phyloP scores from a whole-genome alignment of 2,888 invertebrate genomes.

The Xylota sylvarum region DNA sequence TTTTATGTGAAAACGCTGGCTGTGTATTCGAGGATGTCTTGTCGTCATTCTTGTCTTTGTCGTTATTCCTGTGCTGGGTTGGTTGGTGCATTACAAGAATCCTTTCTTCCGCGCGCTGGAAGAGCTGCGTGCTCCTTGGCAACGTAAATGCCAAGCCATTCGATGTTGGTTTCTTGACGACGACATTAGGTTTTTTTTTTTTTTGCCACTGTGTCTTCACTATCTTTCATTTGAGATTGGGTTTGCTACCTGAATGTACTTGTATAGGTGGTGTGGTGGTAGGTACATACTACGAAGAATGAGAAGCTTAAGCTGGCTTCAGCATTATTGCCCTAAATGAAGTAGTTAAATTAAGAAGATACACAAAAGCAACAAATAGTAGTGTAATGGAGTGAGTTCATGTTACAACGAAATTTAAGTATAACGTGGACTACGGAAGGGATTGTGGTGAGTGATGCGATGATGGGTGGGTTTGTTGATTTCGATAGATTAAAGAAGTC shows the following conservation, averaged over 20 bases:
- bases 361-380: constrained; percentile 14
- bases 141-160: constrained; percentile 64
- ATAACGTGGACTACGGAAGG: not conserved
- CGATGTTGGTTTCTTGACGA: constrained; percentile 49
- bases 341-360: constrained; percentile 28
- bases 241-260: constrained; percentile 6
- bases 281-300: not conserved
- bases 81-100: constrained; percentile 47
- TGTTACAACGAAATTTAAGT: not conserved
- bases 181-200: constrained; percentile 4
- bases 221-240: constrained; percentile 14
- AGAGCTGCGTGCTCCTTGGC: constrained; percentile 52
- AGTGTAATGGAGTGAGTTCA: constrained; percentile 1
- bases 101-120: constrained; percentile 14
- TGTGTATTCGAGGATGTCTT: constrained; percentile 49
- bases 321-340: constrained; percentile 21
- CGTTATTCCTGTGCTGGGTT: constrained; percentile 9
- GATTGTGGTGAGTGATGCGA: no score
- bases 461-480: not conserved
- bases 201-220: not conserved
- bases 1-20: constrained; percentile 38
- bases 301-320: constrained; percentile 1
- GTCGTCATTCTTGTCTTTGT: constrained; percentile 39
- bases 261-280: not conserved
- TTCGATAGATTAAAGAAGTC: no score